Percentiles rank a stretch among this genome's conserved stretches.
Evolutionary conservation across 2,888 invertebrate genomes (phyloP).

Genomic region (Schizaphis graminum): DNA sequence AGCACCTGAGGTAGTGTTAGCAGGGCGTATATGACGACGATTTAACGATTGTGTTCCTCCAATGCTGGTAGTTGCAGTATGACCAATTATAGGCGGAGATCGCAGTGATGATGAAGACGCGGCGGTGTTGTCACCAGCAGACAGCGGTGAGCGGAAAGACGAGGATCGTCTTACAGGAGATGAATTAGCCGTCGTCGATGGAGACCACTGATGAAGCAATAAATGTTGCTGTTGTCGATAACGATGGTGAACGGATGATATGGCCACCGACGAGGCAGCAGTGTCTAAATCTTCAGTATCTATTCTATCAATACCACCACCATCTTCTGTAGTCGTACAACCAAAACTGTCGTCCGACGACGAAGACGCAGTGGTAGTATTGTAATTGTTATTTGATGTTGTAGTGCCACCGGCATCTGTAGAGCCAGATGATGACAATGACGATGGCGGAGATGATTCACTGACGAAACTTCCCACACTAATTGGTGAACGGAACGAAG

Average conservation of each 20-base stretch:
- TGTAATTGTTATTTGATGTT: conserved; percentile 64
- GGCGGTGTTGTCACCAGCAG: background rate
- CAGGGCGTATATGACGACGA: conserved; percentile 4
- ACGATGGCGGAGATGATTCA: conserved; percentile 12
- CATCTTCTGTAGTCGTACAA: conserved; percentile 60
- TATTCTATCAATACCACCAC: background rate
- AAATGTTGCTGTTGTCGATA: conserved; percentile 38
- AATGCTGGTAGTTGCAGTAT: background rate
- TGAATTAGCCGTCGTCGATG: conserved; percentile 43
- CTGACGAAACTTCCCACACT: conserved; percentile 19
- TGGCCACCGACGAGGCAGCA: background rate
- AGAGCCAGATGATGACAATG: conserved; percentile 28
- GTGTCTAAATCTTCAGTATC: conserved; percentile 26
- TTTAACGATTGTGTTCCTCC: conserved; percentile 45
- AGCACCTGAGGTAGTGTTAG: background rate
- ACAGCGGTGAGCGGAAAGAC: conserved; percentile 43
- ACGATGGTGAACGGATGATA: conserved; percentile 25
- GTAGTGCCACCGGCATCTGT: conserved; percentile 64
- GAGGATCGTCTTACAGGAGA: conserved; percentile 36
- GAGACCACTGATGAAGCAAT: conserved; percentile 51
- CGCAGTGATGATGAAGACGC: conserved; percentile 41
- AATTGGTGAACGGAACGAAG: conserved; percentile 44
- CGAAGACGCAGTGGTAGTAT: conserved; percentile 62
- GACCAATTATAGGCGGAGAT: background rate
- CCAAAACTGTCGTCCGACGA: conserved; percentile 64